phyloP scores from a whole-genome alignment of 2,113 vertebrate species.

The Vidua chalybeata region DNA sequence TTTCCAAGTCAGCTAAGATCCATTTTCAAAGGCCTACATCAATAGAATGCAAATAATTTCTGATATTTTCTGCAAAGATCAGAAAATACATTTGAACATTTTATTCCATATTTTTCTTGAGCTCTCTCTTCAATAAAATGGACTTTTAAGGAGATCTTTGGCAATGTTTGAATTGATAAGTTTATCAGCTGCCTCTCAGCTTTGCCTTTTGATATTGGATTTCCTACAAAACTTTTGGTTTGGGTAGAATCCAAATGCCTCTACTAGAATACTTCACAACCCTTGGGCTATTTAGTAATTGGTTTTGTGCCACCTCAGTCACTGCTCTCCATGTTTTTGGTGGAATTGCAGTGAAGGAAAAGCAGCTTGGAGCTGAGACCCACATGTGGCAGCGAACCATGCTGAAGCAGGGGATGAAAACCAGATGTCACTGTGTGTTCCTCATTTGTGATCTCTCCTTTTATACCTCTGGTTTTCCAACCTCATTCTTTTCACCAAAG shows the following conservation, averaged over 20 bases:
- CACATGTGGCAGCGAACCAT: background rate
- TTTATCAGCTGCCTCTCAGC: background rate
- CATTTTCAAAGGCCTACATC: background rate
- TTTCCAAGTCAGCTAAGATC: background rate
- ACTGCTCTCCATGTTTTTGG: background rate
- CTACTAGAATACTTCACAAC: background rate
- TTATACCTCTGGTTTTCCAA: background rate
- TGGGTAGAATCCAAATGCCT: background rate
- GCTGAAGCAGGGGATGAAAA: background rate
- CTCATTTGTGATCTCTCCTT: background rate
- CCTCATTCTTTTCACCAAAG: background rate
- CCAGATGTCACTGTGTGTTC: background rate
- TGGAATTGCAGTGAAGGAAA: background rate
- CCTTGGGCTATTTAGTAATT: background rate
- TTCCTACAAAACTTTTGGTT: background rate
- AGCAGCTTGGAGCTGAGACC: background rate
- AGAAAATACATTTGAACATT: background rate
- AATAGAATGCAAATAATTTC: background rate
- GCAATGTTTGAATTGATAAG: background rate
- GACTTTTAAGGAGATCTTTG: background rate
- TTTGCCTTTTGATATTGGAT: background rate
- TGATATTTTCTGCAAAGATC: background rate
- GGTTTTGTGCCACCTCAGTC: background rate
- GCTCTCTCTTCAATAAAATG: background rate
- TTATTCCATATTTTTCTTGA: background rate